Conservation (phyloP, 2,113 vertebrate genomes). For the Oceanites oceanicus region DNA sequence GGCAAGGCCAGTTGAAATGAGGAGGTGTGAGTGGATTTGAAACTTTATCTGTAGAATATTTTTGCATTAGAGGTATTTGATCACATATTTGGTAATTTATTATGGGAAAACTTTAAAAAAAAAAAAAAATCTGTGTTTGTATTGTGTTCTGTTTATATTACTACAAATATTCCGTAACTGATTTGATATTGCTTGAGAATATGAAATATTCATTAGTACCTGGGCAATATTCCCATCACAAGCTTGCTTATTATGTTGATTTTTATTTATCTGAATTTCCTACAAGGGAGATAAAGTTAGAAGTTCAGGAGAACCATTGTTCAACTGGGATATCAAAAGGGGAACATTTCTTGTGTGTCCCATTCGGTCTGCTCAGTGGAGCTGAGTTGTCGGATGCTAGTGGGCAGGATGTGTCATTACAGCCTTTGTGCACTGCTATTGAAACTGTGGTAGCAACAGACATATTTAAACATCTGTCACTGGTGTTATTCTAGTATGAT, state of each 20-base stretch:
- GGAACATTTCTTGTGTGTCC: not conserved
- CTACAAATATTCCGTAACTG: not conserved
- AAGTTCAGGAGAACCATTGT: not conserved
- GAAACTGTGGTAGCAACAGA: not conserved
- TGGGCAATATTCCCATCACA: not conserved
- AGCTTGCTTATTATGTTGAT: not conserved
- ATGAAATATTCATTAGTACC: not conserved
- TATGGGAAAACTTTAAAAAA: not conserved
- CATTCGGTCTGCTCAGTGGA: not conserved
- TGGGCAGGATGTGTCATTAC: not conserved
- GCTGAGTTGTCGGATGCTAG: not conserved
- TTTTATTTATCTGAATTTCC: not conserved
- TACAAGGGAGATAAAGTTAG: not conserved
- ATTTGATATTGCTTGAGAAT: not conserved
- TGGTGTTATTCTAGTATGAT: not conserved
- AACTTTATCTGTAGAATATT: not conserved
- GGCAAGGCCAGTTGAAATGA: not conserved
- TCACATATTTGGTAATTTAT: not conserved
- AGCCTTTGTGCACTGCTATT: not conserved
- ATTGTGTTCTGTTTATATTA: not conserved
- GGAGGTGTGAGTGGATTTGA: not conserved
- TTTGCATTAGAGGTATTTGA: not conserved
- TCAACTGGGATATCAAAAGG: not conserved
- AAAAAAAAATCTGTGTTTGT: not conserved
- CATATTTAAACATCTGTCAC: not conserved